These are phyloP conservation scores for Seriola quinqueradiata DNA, from an alignment of 2,113 vertebrate genomes.

Conservation along the genomic window DNA sequence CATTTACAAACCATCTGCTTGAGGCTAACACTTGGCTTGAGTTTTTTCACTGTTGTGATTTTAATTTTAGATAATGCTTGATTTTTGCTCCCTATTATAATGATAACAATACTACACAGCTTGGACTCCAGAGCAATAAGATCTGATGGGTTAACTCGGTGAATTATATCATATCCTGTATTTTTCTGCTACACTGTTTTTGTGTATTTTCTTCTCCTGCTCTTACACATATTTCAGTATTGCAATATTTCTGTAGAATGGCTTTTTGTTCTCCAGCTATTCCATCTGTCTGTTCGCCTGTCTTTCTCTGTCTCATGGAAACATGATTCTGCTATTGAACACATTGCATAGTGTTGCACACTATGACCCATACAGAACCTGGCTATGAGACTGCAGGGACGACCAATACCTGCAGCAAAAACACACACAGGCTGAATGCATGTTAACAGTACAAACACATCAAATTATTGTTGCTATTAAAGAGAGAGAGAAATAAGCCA, in stretches of 20 bases:
- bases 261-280: neutral
- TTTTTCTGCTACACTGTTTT: neutral
- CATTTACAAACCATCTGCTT: conserved; percentile 12
- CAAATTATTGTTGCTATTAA: neutral
- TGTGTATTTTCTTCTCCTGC: neutral
- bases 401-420: neutral
- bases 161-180: neutral
- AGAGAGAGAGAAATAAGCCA: neutral
- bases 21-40: neutral
- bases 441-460: neutral
- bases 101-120: neutral
- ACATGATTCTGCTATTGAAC: conserved; percentile 9
- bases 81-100: conserved; percentile 21
- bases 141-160: conserved; percentile 8
- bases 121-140: neutral
- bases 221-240: neutral
- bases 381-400: neutral
- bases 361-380: conserved; percentile 26
- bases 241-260: conserved; percentile 2
- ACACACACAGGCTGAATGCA: neutral
- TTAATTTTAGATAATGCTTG: conserved; percentile 39
- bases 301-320: conserved; percentile 9
- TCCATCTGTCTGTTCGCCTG: conserved; percentile 14
- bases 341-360: conserved; percentile 24
- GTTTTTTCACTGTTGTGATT: conserved; percentile 12